A percentile compares a stretch with the other conserved stretches of the same genome.
phyloP scores from a whole-genome alignment of 2,113 vertebrate species.

The Myotis yumanensis region DNA sequence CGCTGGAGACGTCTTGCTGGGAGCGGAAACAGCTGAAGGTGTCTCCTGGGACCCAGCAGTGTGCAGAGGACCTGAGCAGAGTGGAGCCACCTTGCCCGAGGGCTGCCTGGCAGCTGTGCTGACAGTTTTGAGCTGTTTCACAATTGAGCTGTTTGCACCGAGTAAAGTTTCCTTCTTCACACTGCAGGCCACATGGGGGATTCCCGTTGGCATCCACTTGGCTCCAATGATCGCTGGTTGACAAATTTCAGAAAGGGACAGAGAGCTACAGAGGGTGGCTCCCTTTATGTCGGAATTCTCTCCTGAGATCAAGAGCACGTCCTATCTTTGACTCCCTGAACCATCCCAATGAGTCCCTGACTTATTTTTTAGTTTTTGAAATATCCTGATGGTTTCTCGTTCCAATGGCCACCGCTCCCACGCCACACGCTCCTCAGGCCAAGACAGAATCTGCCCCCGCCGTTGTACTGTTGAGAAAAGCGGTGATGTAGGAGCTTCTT shows the following conservation, averaged over 20 bases:
- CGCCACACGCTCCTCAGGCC: not conserved
- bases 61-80: not conserved
- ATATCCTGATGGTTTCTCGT: not conserved
- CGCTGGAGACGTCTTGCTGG: not conserved
- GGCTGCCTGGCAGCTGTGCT: not conserved
- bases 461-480: constrained; percentile 5
- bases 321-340: not conserved
- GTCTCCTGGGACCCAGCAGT: not conserved
- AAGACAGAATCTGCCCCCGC: not conserved
- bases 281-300: not conserved
- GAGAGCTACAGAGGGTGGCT: not conserved
- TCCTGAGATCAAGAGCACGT: not conserved
- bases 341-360: not conserved
- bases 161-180: too few species aligned
- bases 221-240: not conserved
- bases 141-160: not conserved
- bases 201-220: too few species aligned
- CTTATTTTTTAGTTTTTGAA: not conserved
- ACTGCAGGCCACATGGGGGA: not conserved
- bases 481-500: not conserved
- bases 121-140: not conserved
- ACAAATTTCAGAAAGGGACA: not conserved
- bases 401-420: not conserved
- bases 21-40: not conserved
- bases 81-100: not conserved